Conservation (phyloP, 2,888 invertebrate species). For the Allygus modestus region DNA sequence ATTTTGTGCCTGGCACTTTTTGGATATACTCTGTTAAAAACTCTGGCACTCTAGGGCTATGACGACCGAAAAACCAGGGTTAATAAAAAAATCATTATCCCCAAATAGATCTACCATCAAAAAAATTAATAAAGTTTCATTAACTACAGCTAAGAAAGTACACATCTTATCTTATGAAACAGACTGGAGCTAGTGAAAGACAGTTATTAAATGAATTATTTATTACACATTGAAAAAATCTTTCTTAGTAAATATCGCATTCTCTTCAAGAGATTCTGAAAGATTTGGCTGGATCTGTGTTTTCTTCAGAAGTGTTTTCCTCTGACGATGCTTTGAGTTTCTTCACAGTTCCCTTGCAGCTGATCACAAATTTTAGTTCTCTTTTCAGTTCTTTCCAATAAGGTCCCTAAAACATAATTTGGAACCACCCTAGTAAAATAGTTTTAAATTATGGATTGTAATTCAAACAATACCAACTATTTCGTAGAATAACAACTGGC, state of each 20-base stretch:
- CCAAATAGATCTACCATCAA: too few species aligned
- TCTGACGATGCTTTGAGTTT: constrained; percentile 69
- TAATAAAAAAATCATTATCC: too few species aligned
- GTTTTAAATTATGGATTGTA: neutral
- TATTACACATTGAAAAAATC: neutral
- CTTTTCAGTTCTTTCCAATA: constrained; percentile 82
- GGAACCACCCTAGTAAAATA: neutral
- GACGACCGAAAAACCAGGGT: too few species aligned
- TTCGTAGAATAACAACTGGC: neutral
- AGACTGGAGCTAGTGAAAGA: neutral
- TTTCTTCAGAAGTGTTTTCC: constrained; percentile 30
- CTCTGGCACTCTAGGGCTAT: too few species aligned
- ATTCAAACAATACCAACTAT: neutral
- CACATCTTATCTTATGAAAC: too few species aligned
- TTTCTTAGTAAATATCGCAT: neutral
- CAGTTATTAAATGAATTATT: neutral
- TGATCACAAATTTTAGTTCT: constrained; percentile 85
- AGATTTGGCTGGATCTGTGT: constrained; percentile 1
- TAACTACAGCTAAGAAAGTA: too few species aligned
- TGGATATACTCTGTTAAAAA: too few species aligned
- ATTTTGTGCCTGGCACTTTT: too few species aligned
- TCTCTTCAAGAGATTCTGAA: neutral
- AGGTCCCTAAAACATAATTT: constrained; percentile 76
- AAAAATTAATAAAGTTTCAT: too few species aligned
- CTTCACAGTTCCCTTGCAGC: constrained; percentile 84